These are phyloP conservation scores for Borostomias antarcticus DNA, from an alignment of 2,797 vertebrate genomes.

Conservation along the genomic window DNA sequence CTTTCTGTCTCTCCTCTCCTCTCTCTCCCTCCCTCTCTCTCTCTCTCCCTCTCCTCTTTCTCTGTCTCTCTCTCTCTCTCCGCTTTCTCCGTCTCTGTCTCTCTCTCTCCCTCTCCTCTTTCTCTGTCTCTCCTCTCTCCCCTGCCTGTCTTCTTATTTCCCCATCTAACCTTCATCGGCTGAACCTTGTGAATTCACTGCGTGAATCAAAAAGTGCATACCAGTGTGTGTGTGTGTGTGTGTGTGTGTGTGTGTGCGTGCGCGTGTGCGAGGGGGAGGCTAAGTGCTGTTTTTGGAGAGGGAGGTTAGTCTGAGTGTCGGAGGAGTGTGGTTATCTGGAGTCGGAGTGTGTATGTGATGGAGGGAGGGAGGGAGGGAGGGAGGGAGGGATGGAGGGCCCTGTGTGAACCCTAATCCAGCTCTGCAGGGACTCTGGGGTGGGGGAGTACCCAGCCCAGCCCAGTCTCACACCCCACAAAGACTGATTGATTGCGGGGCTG, in stretches of 20 bases:
- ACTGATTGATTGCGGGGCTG: constrained; percentile 58
- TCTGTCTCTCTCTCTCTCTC: constrained; percentile 22
- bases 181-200: too few relatives aligned
- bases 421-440: too few relatives aligned
- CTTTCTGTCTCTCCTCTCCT: too few relatives aligned
- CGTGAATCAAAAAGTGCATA: too few relatives aligned
- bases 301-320: neutral
- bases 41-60: constrained; percentile 47
- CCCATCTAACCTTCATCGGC: neutral
- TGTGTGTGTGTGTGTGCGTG: neutral
- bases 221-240: constrained; percentile 11
- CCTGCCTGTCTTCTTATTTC: neutral
- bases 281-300: constrained; percentile 11
- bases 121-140: constrained; percentile 48
- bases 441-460: neutral
- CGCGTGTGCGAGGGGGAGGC: constrained; percentile 15
- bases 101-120: too few relatives aligned
- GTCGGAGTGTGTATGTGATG: neutral
- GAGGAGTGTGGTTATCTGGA: neutral
- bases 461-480: constrained; percentile 59
- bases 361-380: constrained; percentile 22
- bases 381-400: constrained; percentile 9
- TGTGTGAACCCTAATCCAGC: constrained; percentile 32
- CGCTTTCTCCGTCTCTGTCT: too few relatives aligned
- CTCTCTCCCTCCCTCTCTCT: constrained; percentile 5